Evolutionary conservation across 2,888 invertebrate species (phyloP).

Genomic region (Cataglyphis albicans): DNA sequence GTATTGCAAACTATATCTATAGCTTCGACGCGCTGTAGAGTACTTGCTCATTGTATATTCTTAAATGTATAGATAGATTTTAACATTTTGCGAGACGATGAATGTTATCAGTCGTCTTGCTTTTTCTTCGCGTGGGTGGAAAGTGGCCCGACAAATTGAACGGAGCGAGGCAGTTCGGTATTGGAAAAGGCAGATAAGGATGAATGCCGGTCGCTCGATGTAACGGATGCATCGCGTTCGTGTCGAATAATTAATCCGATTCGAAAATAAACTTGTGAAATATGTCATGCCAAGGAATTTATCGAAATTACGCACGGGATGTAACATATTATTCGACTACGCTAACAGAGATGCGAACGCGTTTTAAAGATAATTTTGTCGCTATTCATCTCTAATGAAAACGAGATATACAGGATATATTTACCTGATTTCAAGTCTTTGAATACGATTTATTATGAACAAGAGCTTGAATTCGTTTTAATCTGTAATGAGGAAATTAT

Average conservation of each 20-base stretch:
- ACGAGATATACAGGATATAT: neutral
- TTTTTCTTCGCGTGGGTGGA: slow-evolving; percentile 34
- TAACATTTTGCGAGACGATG: slow-evolving; percentile 9
- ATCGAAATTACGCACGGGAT: slow-evolving; percentile 15
- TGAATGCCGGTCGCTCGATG: slow-evolving; percentile 27
- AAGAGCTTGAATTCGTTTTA: neutral
- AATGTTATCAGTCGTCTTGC: slow-evolving; percentile 32
- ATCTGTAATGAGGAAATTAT: neutral
- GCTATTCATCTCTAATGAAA: slow-evolving; percentile 1
- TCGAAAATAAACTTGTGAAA: slow-evolving; percentile 32
- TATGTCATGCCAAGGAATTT: slow-evolving; percentile 27
- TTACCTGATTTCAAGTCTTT: slow-evolving; percentile 18
- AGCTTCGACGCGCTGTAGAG: neutral
- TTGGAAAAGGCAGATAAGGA: slow-evolving; percentile 33
- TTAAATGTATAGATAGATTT: slow-evolving; percentile 19
- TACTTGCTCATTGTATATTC: slow-evolving; percentile 25
- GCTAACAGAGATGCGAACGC: neutral
- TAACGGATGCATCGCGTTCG: slow-evolving; percentile 19
- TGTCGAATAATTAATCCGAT: slow-evolving; percentile 40
- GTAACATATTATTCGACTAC: neutral
- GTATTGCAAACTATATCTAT: slow-evolving; percentile 25
- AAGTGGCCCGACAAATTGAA: slow-evolving; percentile 39
- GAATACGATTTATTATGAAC: neutral
- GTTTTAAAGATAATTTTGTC: slow-evolving; percentile 26
- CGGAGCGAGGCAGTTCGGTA: slow-evolving; percentile 2